Conservation (phyloP, 64 coral and sea anemone species). For the Orbicella faveolata region DNA sequence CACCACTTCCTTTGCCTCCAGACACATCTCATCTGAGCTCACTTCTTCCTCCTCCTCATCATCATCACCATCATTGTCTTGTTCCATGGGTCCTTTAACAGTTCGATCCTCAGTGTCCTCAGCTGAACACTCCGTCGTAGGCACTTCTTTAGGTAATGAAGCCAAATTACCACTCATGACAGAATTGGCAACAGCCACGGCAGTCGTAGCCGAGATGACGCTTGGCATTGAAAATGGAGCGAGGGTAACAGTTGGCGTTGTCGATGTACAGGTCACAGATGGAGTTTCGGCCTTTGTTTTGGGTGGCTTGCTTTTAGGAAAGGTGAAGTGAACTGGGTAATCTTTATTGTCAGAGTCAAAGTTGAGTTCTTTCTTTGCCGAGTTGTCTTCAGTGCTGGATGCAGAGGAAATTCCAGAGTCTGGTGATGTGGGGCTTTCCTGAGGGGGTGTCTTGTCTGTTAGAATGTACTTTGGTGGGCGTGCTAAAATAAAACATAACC, state of each 20-base stretch:
- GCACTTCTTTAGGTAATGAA: constrained; percentile 3
- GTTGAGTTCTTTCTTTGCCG: constrained; percentile 71
- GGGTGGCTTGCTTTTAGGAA: constrained; percentile 63
- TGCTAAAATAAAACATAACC: constrained; percentile 28
- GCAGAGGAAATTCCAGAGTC: constrained; percentile 96
- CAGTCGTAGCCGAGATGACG: constrained; percentile 85
- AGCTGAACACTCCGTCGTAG: not conserved
- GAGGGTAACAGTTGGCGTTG: constrained; percentile 1
- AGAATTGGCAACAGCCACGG: constrained; percentile 88
- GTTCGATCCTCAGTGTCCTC: not conserved
- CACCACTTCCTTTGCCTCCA: constrained; percentile 13
- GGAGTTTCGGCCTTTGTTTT: constrained; percentile 23
- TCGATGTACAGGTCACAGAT: constrained; percentile 32
- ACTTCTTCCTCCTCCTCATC: constrained; percentile 14
- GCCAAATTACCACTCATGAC: constrained; percentile 68
- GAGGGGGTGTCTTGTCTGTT: constrained; percentile 78
- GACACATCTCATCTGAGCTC: constrained; percentile 1
- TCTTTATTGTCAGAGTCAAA: constrained; percentile 75
- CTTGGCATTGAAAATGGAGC: constrained; percentile 65
- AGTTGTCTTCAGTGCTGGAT: constrained; percentile 83
- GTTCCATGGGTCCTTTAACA: not conserved
- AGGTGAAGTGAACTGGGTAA: constrained; percentile 59
- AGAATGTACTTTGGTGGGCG: constrained; percentile 74
- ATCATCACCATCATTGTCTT: constrained; percentile 21
- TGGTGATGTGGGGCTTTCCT: constrained; percentile 96